A percentile compares a stretch with the other conserved stretches of the same genome.
phyloP scores from a whole-genome alignment of 30 jellyfish, hydroid and myxozoan genomes.

The Aurelia sp. region DNA sequence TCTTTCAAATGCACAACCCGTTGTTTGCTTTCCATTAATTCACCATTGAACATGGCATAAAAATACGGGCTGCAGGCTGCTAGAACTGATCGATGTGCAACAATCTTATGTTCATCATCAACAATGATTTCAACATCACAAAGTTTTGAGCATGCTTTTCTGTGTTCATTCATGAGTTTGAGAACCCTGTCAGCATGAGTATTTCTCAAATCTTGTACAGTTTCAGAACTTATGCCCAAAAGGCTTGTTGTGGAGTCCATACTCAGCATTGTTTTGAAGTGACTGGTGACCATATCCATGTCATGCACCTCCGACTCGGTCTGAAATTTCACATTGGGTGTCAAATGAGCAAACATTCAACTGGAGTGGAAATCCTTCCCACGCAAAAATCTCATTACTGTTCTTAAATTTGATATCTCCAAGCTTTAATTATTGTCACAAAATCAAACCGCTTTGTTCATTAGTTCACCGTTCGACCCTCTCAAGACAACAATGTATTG shows the following conservation, averaged over 20 bases:
- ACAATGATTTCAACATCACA: constrained; percentile 91
- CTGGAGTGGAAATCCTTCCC: no score
- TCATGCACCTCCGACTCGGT: no score
- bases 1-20: constrained; percentile 78
- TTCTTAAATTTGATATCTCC: no score
- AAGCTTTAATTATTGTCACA: no score
- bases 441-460: no score
- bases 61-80: constrained; percentile 99
- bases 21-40: constrained; percentile 89
- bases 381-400: no score
- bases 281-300: no score
- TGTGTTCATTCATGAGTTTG: constrained; percentile 78
- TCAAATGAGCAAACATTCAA: no score
- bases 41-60: constrained; percentile 95
- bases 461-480: no score
- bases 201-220: constrained; percentile 35
- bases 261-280: constrained; percentile 60
- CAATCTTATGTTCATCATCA: constrained; percentile 46
- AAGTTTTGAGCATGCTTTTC: constrained; percentile 82
- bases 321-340: no score
- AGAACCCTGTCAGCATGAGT: constrained; percentile 82
- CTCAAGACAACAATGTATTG: no score
- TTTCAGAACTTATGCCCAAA: constrained; percentile 32
- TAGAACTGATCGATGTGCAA: constrained; percentile 97
- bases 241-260: constrained; percentile 83